phyloP scores from a whole-genome alignment of 2,888 invertebrate species.

The Tenthredo amoena region DNA sequence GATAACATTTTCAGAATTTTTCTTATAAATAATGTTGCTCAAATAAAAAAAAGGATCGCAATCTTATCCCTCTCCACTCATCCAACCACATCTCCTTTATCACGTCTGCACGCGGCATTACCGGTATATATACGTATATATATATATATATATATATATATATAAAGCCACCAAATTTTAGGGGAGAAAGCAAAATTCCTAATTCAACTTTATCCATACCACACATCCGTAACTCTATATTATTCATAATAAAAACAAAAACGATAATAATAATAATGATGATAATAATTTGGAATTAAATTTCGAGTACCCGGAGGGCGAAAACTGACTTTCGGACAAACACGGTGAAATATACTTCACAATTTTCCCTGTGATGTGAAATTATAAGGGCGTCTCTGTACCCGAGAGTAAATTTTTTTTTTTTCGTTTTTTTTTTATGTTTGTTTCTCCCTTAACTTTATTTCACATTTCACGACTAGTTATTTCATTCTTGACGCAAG shows the following conservation, averaged over 20 bases:
- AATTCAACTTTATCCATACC: background rate
- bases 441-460: background rate
- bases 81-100: too few relatives aligned
- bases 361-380: background rate
- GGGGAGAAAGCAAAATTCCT: background rate
- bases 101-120: background rate
- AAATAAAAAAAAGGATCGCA: background rate
- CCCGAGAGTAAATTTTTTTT: background rate
- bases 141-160: background rate
- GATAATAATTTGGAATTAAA: conserved; percentile 1
- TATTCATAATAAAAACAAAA: background rate
- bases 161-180: background rate
- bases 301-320: conserved; percentile 3
- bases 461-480: background rate
- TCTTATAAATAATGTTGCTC: background rate
- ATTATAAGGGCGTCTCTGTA: background rate
- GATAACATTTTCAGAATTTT: background rate
- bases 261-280: background rate
- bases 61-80: background rate
- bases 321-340: background rate
- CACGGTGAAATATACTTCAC: background rate
- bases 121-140: background rate
- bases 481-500: background rate
- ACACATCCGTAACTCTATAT: background rate
- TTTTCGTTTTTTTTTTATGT: background rate